Evolutionary conservation across 2,113 vertebrate genomes (phyloP), one percentile per base, ranked within the genome.

Genomic region (Typhlomys cinereus): DNA sequence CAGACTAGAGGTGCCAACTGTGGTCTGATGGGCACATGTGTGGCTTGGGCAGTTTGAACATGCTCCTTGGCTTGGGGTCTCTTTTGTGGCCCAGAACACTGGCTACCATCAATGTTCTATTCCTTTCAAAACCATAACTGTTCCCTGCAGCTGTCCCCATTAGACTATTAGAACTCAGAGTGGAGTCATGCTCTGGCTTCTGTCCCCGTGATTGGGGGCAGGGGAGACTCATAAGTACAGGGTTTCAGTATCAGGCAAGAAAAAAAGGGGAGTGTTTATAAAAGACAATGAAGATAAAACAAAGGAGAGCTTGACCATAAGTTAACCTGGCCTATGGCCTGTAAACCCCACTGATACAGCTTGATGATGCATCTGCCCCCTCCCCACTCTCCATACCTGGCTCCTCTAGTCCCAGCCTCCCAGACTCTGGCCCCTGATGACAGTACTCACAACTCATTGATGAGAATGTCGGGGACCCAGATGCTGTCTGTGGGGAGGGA

Each of bases 391-490:
- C n/a, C n/a, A 0, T 11, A 0, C 9, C 10, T 6, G 5, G 52
- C 21, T 54, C 59, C 67, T 61, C 17, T n/a, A 3, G 20, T 13
- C 34, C 36, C 1, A 29, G 12, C 64, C 44, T 67, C 29, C 69
- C 1, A 3, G 21, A 7, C 1, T 0, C 81, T 23, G 8, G 44
- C 11, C 0, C 1, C 0, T 4, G 25, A 21, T 1, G 1, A 9
- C 36, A 41, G 4, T 27, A 98, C 99, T 99, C 98, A 99, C 99
- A 99, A 99, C 95, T 99, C 99, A 0, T 99, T 99, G 98, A 99
- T 99, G 97, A 99, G 98, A 95, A 99, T 99, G 96, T 99, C 99
- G 0, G 99, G 99, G 73, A 99, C 98, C 99, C 99, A 99, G 91
- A 99, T 97, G 86, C 99, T 99, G 44, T 99, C 98, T 0, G 98